Base-by-base conservation (phyloP, 2,888 invertebrate species). In the Heliconius sara region DNA sequence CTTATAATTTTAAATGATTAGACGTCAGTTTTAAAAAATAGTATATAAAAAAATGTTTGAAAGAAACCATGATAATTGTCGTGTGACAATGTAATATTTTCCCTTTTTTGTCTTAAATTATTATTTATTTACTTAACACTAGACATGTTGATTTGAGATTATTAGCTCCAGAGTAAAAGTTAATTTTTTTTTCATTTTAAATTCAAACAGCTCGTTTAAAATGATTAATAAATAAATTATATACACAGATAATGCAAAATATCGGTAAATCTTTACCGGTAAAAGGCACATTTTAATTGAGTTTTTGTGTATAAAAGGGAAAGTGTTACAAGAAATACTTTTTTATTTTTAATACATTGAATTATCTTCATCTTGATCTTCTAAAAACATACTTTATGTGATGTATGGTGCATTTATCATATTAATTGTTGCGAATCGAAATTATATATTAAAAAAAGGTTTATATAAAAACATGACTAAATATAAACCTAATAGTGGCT, bases 401-500 rank as follows among this genome's bases (percentile, higher is more conserved):
- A 81, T 81, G 79, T 79, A 70, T 74, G 81, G 81, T 81, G 81
- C 81, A 74, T 79, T 79, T 70, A 79, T 77, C 39, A 27, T 72
- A 72, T 65, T 25, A 81, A 75, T 75, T 81, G 79, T 81, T 79
- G 81, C 63, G 52, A 63, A 27, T 71, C 57, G 30, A 81, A 80
- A 78, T 73, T 78, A 79, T 79, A 81, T 74, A 39, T 80, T 10
- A 25, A 57, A 68, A 34, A 25, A 76, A 72, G 52, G 65, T 74
- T 73, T 73, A 57, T 73, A 57, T 52, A 27, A 80, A 47, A 80
- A 75, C 65, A 25, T 60, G 39, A 72, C 67, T 76, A 39, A 39
- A 39, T 9, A n/a, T 30, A 66, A 39, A 65, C 65, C 57, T 43
- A 71, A 30, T 70, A 74, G 84, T 85, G 85, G 89, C 89, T 89